A percentile compares a stretch with the other conserved stretches of the same genome.
phyloP scores from a whole-genome alignment of 2,888 invertebrate genomes.

The Lithophane semibrunnea region DNA sequence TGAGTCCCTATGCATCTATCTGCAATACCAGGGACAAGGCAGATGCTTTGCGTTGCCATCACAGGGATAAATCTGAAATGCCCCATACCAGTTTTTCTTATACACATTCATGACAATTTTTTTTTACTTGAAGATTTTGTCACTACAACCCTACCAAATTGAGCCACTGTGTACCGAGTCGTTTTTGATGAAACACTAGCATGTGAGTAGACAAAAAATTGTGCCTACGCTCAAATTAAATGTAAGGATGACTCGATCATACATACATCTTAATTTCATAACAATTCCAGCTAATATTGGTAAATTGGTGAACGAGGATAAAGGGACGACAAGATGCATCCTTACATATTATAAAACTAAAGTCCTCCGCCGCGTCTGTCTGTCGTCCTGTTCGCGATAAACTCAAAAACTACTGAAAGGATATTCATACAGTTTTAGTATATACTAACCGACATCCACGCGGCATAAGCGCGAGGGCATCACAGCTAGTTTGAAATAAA shows the following conservation, averaged over 20 bases:
- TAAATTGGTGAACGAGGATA: background rate
- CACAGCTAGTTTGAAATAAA: too few relatives aligned
- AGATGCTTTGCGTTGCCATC: background rate
- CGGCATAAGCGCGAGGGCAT: too few relatives aligned
- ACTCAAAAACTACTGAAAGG: too few relatives aligned
- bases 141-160: background rate
- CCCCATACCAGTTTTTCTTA: background rate
- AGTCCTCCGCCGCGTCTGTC: too few relatives aligned
- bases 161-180: background rate
- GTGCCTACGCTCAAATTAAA: slow-evolving; percentile 36
- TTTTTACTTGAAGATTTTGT: background rate
- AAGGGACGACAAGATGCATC: too few relatives aligned
- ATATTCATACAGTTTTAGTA: too few relatives aligned
- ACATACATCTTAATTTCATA: slow-evolving; percentile 48
- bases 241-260: slow-evolving; percentile 36
- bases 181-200: background rate
- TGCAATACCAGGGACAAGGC: background rate
- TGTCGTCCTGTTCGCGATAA: too few relatives aligned
- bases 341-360: too few relatives aligned
- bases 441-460: too few relatives aligned
- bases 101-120: background rate
- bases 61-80: background rate
- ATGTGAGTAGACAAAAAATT: background rate
- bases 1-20: too few relatives aligned
- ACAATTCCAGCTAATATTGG: slow-evolving; percentile 14